Evolutionary conservation across 2,113 vertebrate genomes (phyloP), one percentile per base, ranked within the genome.

Genomic region (Paramisgurnus dabryanus): DNA sequence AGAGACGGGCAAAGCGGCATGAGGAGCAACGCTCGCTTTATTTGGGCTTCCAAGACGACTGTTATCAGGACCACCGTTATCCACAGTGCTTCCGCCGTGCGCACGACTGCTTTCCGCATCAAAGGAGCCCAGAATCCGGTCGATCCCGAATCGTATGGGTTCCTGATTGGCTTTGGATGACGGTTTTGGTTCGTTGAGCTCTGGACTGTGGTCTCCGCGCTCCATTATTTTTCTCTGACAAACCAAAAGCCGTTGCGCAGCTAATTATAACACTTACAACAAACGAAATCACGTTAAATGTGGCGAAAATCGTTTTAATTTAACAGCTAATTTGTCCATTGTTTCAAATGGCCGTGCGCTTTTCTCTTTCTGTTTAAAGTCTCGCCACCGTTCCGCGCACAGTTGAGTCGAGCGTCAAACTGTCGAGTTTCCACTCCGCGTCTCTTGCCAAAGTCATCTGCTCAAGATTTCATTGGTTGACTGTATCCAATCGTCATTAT

Each of bases 141-240:
- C 96, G 85, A 97, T 97, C 71, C 96, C 96, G 89, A 97, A 97
- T 86, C 95, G 96, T 90, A 97, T 98, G 90, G 95, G 95, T 81
- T 97, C 96, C 82, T 96, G 94, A 80, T 92, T 91, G 77, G 92
- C 91, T 91, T 96, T 95, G 82, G 95, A 94, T 76, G 95, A 88
- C 75, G 90, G 91, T 70, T 90, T 92, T 80, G 90, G 83, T 40
- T 88, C 89, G 86, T 90, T 90, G 15, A 69, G 49, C 61, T 73
- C 79, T 17, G 75, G 90, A 88, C 86, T 90, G 85, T 94, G 91
- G 85, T 94, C 6, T 58, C 17, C 89, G 91, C 93, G 94, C 87
- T 98, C 96, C 96, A 98, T 98, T 88, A 92, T 93, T 86, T 81
- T 77, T 69, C 15, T 57, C 13, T 17, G 15, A 17, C 12, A 5